phyloP scores from a whole-genome alignment of 1,140 invertebrate genomes.

The Micrasema minimum region DNA sequence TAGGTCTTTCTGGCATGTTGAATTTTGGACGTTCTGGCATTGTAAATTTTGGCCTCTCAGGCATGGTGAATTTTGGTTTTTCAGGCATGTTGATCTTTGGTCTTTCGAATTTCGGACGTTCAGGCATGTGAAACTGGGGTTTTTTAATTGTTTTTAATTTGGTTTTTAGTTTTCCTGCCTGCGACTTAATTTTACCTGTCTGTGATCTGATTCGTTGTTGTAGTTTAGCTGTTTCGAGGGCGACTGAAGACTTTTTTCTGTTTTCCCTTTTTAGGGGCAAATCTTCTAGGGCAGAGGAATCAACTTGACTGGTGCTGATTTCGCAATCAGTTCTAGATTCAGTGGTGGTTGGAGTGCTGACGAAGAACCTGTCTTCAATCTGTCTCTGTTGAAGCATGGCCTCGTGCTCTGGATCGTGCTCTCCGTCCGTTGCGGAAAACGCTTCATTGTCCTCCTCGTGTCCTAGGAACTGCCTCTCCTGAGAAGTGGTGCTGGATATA shows the following conservation, averaged over 20 bases:
- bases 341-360: conserved; percentile 66
- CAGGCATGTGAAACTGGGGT: conserved; percentile 67
- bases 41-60: conserved; percentile 65
- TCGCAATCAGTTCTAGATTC: conserved; percentile 74
- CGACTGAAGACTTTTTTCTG: conserved; percentile 65
- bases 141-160: conserved; percentile 70
- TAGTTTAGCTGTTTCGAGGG: conserved; percentile 58
- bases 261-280: conserved; percentile 70
- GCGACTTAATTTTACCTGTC: conserved; percentile 69
- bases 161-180: conserved; percentile 71
- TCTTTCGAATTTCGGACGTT: conserved; percentile 57
- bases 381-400: conserved; percentile 66
- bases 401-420: conserved; percentile 55
- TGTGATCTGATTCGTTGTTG: conserved; percentile 68
- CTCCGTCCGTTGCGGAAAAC: conserved; percentile 63
- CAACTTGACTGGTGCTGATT: conserved; percentile 75
- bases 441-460: conserved; percentile 61
- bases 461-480: conserved; percentile 35
- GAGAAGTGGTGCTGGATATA: conserved; percentile 63
- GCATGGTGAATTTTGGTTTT: conserved; percentile 72
- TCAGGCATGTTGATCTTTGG: conserved; percentile 67
- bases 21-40: conserved; percentile 69
- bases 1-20: conserved; percentile 68
- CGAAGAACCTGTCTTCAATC: conserved; percentile 67
- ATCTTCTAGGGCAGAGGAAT: conserved; percentile 73